These are phyloP conservation scores for Notarius lentiginosus DNA, from an alignment of 2,113 vertebrate species.

Conservation along the genomic window DNA sequence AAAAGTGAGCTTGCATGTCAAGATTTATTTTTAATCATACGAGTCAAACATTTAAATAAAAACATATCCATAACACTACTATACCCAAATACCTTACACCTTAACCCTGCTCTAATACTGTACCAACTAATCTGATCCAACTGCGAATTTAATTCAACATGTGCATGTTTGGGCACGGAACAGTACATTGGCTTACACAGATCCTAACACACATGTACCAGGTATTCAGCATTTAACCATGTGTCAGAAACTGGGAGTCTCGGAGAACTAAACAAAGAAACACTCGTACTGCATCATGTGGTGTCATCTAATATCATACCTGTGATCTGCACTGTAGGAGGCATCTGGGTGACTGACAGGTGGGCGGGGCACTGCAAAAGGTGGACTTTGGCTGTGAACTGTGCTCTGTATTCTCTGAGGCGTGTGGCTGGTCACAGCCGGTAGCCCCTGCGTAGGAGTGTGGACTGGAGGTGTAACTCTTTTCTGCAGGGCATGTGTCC, in stretches of 20 bases:
- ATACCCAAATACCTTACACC: no score
- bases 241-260: background rate
- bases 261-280: background rate
- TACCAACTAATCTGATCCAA: background rate
- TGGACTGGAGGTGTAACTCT: conserved; percentile 67
- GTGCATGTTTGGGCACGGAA: background rate
- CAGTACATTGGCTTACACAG: background rate
- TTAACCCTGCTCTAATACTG: background rate
- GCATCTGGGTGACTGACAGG: conserved; percentile 77
- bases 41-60: background rate
- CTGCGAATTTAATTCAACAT: background rate
- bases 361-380: conserved; percentile 81
- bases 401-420: conserved; percentile 55
- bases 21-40: no score
- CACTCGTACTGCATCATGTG: background rate
- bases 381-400: conserved; percentile 65
- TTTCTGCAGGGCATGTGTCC: conserved; percentile 58
- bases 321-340: conserved; percentile 82
- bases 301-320: conserved; percentile 65
- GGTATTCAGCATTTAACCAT: background rate
- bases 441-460: conserved; percentile 49
- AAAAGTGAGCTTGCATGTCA: background rate
- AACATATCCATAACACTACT: background rate
- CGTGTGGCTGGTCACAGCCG: conserved; percentile 40
- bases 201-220: background rate